These are phyloP conservation scores for human DNA, from an alignment of 2,113 vertebrate genomes.

Conservation along the genomic window DNA sequence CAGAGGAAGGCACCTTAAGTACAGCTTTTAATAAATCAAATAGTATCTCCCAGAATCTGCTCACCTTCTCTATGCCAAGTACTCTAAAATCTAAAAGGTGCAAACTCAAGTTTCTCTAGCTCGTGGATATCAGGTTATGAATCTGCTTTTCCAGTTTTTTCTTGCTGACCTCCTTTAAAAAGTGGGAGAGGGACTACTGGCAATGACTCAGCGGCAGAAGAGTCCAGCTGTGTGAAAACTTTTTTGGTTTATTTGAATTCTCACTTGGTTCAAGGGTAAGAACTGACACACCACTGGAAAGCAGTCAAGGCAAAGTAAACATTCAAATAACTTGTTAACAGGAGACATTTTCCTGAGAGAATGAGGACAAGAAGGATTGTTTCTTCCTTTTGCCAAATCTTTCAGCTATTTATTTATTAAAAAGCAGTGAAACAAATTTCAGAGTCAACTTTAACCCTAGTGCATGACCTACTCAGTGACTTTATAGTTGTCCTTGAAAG, in stretches of 20 bases:
- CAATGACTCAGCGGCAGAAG: constrained; percentile 47
- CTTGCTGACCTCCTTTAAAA: neutral
- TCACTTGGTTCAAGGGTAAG: constrained; percentile 77
- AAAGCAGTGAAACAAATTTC: constrained; percentile 79
- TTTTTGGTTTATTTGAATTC: constrained; percentile 84
- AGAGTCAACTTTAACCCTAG: constrained; percentile 81
- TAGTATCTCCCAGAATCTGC: neutral
- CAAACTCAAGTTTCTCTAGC: neutral
- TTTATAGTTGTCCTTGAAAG: constrained; percentile 77
- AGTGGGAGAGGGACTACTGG: neutral
- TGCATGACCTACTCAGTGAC: constrained; percentile 70
- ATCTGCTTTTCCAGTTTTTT: neutral
- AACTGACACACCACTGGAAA: constrained; percentile 57
- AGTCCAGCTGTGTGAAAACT: constrained; percentile 52
- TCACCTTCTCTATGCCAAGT: neutral
- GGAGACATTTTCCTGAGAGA: constrained; percentile 77
- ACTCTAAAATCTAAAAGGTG: neutral
- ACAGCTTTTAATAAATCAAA: neutral
- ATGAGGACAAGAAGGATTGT: constrained; percentile 62
- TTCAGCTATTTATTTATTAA: constrained; percentile 85
- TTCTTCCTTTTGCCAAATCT: constrained; percentile 78
- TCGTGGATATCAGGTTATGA: neutral
- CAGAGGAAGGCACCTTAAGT: neutral
- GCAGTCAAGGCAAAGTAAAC: constrained; percentile 82
- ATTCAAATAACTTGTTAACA: constrained; percentile 83